Percentiles rank a stretch among this genome's conserved stretches.
Conservation (phyloP, 23 tunicate species). For the Halocynthia aurantium region DNA sequence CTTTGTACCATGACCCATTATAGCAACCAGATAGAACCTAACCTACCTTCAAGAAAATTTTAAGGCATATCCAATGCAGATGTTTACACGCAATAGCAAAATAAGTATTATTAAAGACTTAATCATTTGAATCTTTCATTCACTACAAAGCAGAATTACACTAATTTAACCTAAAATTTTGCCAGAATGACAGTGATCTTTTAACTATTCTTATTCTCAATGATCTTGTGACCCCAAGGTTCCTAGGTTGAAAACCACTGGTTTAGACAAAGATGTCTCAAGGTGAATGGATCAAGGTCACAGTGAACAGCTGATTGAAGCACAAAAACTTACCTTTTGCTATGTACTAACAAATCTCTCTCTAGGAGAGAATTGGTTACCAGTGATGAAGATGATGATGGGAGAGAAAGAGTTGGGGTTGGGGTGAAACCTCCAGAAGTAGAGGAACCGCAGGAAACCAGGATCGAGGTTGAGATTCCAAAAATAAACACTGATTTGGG, state of each 20-base stretch:
- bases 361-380: constrained; percentile 3
- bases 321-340: not conserved
- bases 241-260: not conserved
- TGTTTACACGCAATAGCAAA: no score
- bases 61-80: no score
- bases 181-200: no score
- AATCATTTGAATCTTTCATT: no score
- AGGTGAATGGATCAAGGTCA: not conserved
- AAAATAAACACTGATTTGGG: constrained; percentile 76
- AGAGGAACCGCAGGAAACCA: constrained; percentile 62
- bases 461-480: constrained; percentile 94
- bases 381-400: constrained; percentile 30
- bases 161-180: no score
- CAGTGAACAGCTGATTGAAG: not conserved
- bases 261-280: not conserved
- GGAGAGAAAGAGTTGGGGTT: not conserved
- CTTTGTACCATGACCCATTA: no score
- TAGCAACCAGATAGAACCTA: no score
- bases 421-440: constrained; percentile 23
- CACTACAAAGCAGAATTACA: no score
- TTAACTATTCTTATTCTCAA: not conserved
- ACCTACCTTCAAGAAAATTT: no score
- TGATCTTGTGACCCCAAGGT: not conserved
- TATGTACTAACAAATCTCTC: no score
- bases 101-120: no score